Base-by-base conservation (phyloP, 1,140 invertebrate species). In the Saxidomus purpurata region DNA sequence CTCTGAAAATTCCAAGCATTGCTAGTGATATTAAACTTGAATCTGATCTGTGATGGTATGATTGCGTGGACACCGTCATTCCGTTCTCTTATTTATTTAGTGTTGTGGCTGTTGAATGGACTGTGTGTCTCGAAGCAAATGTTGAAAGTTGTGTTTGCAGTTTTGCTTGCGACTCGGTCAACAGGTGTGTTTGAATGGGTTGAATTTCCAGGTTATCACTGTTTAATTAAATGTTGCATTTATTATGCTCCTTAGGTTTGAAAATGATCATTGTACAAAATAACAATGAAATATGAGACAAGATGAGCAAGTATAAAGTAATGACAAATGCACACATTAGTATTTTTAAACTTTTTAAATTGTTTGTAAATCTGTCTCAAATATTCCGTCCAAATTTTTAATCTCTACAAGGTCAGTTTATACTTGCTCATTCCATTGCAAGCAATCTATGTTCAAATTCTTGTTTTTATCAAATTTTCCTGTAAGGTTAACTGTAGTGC, bases 351-450 rank as follows among this genome's bases (percentile, higher is more conserved):
- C 22, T n/a, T n/a, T n/a, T n/a, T n/a, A 11, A 55, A 74, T 9
- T 3, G 34, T 55, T 36, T 55, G 43, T 71, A 38, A 71, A 11
- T 71, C 0, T 25, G 31, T 71, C 38, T 71, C 38, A 52, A 55
- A 43, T 82, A 81, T 83, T 83, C 81, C 59, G 81, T 83, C 81
- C 81, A 83, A 69, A 69, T 67, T 67, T 83, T 83, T 83, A 43
- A 63, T 63, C 49, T 25, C 11, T 61, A 4, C 55, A 22, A 31
- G 63, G 25, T 71, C 31, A 71, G 59, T 63, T 63, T 63, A 63
- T 63, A 8, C 59, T 63, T 63, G 59, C 59, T 63, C 59, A 63
- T 63, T n/a, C 25, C n/a, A 28, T 9, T 63, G 25, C 15, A 13
- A 55, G 52, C 40, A 59, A 36, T 79, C 40, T 52, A 47, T 47